These are phyloP conservation scores for Pimephales promelas DNA, from an alignment of 2,113 vertebrate species.

Conservation along the genomic window DNA sequence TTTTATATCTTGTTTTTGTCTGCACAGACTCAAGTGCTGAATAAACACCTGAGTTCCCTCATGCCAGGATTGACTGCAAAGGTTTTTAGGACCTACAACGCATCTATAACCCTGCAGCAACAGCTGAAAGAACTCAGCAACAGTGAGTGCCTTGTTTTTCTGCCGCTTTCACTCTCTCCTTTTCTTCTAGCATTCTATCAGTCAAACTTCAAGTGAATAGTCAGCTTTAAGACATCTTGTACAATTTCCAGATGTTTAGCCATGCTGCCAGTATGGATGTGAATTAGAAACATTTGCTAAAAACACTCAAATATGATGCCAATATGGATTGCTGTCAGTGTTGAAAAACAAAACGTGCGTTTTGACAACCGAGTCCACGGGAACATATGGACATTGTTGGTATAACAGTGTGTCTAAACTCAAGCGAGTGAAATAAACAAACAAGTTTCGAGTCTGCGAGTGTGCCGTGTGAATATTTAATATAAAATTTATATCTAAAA, in stretches of 20 bases:
- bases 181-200: neutral
- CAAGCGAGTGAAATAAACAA: neutral
- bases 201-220: conserved; percentile 3
- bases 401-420: neutral
- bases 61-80: conserved; percentile 81
- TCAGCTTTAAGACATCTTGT: neutral
- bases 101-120: conserved; percentile 81
- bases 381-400: conserved; percentile 30
- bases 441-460: neutral
- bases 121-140: conserved; percentile 77
- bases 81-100: conserved; percentile 83
- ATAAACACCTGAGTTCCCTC: conserved; percentile 78
- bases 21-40: conserved; percentile 71
- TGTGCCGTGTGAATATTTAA: too few species aligned
- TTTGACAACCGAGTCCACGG: conserved; percentile 23
- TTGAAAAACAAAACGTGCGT: neutral
- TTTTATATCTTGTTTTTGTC: neutral
- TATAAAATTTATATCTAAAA: too few species aligned
- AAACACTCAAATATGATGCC: neutral
- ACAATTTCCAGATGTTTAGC: conserved; percentile 28
- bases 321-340: conserved; percentile 25
- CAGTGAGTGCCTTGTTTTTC: conserved; percentile 61
- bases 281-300: conserved; percentile 22
- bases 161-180: neutral
- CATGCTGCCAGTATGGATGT: conserved; percentile 8